A percentile compares a stretch with the other conserved stretches of the same genome.
phyloP scores from a whole-genome alignment of 2,113 vertebrate species.

The Rhynchopsitta pachyrhyncha region DNA sequence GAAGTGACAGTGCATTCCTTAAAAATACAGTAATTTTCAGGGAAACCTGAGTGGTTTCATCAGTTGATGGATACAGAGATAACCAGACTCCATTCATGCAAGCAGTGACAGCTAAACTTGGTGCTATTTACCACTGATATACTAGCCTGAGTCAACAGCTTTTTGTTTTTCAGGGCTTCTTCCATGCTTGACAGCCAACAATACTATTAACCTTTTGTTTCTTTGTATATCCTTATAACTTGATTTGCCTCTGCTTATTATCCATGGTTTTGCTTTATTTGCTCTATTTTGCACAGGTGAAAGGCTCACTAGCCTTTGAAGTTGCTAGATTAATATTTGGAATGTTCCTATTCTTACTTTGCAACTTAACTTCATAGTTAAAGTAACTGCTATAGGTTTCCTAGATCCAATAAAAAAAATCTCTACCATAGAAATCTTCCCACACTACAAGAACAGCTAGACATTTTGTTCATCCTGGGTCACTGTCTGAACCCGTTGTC shows the following conservation, averaged over 20 bases:
- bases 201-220: background rate
- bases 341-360: background rate
- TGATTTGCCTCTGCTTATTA: background rate
- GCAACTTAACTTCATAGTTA: background rate
- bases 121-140: background rate
- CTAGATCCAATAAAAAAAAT: background rate
- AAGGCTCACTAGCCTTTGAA: background rate
- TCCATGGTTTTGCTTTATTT: background rate
- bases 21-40: background rate
- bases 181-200: background rate
- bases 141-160: background rate
- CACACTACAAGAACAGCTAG: background rate
- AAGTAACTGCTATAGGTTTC: background rate
- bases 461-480: background rate
- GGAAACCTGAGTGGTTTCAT: background rate
- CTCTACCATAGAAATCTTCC: background rate
- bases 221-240: background rate
- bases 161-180: background rate
- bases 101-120: background rate
- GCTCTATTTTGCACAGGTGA: background rate
- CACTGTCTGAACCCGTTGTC: background rate
- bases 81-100: background rate
- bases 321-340: background rate
- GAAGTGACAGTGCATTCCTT: background rate
- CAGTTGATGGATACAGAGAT: background rate